Evolutionary conservation across 2,113 vertebrate species (phyloP).

Genomic region (Neotragus moschatus): DNA sequence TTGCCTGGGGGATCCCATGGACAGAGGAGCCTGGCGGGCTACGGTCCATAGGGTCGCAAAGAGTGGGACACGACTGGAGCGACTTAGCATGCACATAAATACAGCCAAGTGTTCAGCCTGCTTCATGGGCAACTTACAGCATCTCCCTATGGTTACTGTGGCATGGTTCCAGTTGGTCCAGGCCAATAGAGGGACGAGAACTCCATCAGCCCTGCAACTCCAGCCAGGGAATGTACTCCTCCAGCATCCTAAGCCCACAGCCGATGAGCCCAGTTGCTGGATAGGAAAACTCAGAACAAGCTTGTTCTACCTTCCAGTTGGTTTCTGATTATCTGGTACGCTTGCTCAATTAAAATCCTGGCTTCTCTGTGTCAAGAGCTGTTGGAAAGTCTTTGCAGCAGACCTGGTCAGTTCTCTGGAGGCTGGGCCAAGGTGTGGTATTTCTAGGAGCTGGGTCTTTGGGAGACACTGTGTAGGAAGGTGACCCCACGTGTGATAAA

Average conservation of each 20-base stretch:
- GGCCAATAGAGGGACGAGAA: background rate
- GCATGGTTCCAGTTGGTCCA: background rate
- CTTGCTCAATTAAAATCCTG: background rate
- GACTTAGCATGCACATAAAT: background rate
- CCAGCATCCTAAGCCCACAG: background rate
- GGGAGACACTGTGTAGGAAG: background rate
- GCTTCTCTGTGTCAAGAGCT: background rate
- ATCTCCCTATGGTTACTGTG: background rate
- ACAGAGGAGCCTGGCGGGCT: background rate
- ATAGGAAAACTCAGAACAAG: background rate
- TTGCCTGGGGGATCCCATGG: background rate
- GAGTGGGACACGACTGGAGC: background rate
- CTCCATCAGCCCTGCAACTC: background rate
- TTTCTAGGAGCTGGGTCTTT: background rate
- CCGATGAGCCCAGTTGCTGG: background rate
- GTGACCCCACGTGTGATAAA: accelerated
- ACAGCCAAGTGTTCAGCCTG: background rate
- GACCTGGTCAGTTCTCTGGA: background rate
- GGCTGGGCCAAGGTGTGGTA: too few species aligned
- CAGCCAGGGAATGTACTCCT: background rate
- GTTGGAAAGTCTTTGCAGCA: background rate
- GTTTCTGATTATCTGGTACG: background rate
- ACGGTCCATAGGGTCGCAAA: background rate
- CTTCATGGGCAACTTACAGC: background rate
- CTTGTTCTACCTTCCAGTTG: background rate